Conservation (phyloP, 1,140 invertebrate species). For the Lepeophtheirus salmonis region DNA sequence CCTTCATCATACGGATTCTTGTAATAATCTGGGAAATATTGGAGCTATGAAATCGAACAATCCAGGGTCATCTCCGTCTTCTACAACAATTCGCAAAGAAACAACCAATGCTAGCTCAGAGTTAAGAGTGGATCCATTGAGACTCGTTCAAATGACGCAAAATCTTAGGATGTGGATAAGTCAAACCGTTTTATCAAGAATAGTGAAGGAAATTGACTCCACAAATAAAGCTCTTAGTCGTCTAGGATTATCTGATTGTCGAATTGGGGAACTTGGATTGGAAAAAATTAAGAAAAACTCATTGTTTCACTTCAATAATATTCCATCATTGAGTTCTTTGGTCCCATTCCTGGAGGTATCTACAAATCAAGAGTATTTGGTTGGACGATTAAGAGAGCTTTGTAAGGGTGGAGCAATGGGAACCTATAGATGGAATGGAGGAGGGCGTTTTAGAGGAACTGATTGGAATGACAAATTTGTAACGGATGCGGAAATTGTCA, state of each 20-base stretch:
- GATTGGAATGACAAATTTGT: slow-evolving; percentile 13
- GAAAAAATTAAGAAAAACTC: slow-evolving; percentile 9
- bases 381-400: slow-evolving; percentile 10
- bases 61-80: background rate
- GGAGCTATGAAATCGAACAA: too few species aligned
- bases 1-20: too few species aligned
- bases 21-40: too few species aligned
- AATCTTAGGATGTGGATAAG: slow-evolving; percentile 16
- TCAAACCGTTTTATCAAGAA: slow-evolving; percentile 1
- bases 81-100: background rate
- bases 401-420: background rate
- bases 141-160: slow-evolving; percentile 11
- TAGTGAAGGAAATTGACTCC: slow-evolving; percentile 13
- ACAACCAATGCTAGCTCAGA: background rate
- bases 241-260: slow-evolving; percentile 1
- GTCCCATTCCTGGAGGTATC: slow-evolving; percentile 10
- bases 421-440: slow-evolving; percentile 8
- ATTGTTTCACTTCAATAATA: background rate
- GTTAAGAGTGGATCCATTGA: slow-evolving; percentile 12
- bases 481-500: slow-evolving; percentile 12
- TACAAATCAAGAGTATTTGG: slow-evolving; percentile 14
- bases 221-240: background rate
- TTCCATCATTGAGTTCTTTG: background rate
- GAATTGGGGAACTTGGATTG: slow-evolving; percentile 4
- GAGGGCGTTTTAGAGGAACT: background rate